Conservation (phyloP, 2,888 invertebrate species). For the Aquatica leii region DNA sequence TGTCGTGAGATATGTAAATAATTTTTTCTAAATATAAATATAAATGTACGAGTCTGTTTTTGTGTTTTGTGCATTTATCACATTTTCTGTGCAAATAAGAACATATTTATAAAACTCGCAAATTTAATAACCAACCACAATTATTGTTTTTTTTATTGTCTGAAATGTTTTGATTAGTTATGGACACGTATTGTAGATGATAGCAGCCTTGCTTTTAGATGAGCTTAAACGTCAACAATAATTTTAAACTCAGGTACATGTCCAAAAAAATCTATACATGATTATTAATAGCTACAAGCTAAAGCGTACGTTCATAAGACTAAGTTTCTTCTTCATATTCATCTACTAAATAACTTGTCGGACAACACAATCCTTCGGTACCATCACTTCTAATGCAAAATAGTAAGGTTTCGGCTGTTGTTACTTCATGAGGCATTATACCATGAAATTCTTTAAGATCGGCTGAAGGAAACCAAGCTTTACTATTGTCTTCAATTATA, state of each 20-base stretch:
- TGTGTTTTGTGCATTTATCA: constrained; percentile 31
- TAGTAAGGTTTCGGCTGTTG: constrained; percentile 76
- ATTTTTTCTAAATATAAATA: no score
- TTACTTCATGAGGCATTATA: constrained; percentile 84
- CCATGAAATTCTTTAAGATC: constrained; percentile 90
- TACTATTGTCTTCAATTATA: constrained; percentile 86
- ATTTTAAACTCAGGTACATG: constrained; percentile 18
- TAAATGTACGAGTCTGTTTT: constrained; percentile 21
- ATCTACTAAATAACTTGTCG: constrained; percentile 66
- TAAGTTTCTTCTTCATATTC: constrained; percentile 58
- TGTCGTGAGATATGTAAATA: constrained; percentile 22
- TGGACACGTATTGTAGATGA: not conserved
- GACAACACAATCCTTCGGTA: constrained; percentile 83
- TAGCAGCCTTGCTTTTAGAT: constrained; percentile 29
- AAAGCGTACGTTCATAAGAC: constrained; percentile 3
- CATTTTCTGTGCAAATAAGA: constrained; percentile 25
- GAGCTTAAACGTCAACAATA: constrained; percentile 6
- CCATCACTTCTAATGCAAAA: constrained; percentile 89
- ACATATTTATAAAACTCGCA: constrained; percentile 8
- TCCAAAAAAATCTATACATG: constrained; percentile 8
- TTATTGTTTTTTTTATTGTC: constrained; percentile 17
- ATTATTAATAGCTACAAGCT: not conserved
- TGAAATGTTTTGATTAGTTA: constrained; percentile 1
- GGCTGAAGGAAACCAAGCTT: constrained; percentile 91
- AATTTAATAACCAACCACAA: no score